Evolutionary conservation across 2,888 invertebrate species (phyloP), one percentile per base, ranked within the genome.

Genomic region (Leptopterna dolabrata): DNA sequence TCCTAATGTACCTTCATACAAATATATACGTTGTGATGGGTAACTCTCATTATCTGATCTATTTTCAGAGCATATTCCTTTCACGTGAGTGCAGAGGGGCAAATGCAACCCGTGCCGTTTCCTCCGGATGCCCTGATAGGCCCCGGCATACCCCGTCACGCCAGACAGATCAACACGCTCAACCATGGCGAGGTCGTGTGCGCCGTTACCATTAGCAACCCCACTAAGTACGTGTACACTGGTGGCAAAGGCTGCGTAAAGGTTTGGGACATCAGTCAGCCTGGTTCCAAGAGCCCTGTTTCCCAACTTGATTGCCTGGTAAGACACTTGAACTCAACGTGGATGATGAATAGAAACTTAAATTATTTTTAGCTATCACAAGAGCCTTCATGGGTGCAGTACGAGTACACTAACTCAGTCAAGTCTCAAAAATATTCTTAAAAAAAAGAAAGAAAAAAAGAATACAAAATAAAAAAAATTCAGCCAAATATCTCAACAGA

Each of bases 241-340:
- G 98, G 98, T 76, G 98, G 98, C 90, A 98, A 98, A 93, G 98
- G 98, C 89, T 97, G 98, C 93, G 98, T 99, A 90, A 99, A 99
- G 93, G 97, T 98, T 88, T 98, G 98, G 98, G 98, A 98, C 93
- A 97, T 98, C 92, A 96, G 96, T 92, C 97, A 97, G 91, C 96
- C 97, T 41, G 95, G 95, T 89, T 94, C 94, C 90, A 97, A 97
- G 92, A 96, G 95, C 90, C 97, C 97, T 84, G 96, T 98, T 89
- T 97, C 97, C 89, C 97, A 97, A 92, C 93, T 98, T 90, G 97
- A 98, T 92, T 98, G 98, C 92, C 93, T 98, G 94, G 96, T 95
- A 93, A 93, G 94, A 45, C 24, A 24, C 55, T 16, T 6, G 51
- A n/a, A 4, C n/a, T n/a, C 0, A 47, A 47, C 7, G 36, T 36